phyloP scores from a whole-genome alignment of 2,888 invertebrate species.

The Erpobdella octoculata region DNA sequence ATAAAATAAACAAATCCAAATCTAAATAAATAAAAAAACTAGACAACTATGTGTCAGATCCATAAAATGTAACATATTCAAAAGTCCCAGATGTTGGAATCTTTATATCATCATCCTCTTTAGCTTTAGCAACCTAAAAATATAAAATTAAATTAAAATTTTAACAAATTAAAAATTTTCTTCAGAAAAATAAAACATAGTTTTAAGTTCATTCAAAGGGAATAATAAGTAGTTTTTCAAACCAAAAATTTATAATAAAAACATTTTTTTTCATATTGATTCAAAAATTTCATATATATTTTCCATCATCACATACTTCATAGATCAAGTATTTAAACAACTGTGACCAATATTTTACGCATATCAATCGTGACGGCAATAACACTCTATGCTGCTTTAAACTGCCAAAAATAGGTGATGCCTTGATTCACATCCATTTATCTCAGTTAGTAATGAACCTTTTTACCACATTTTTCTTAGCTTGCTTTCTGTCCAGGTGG shows the following conservation, averaged over 20 bases:
- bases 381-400: too few relatives aligned
- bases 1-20: neutral
- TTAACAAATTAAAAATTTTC: neutral
- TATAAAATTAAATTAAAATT: too few relatives aligned
- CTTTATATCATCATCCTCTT: slow-evolving; percentile 23
- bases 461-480: too few relatives aligned
- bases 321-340: too few relatives aligned
- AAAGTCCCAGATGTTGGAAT: slow-evolving; percentile 24
- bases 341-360: too few relatives aligned
- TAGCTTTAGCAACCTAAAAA: slow-evolving; percentile 12
- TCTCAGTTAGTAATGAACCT: too few relatives aligned
- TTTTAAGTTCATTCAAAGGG: neutral
- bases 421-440: too few relatives aligned
- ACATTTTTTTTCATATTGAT: neutral
- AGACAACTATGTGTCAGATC: slow-evolving; percentile 24
- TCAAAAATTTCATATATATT: too few relatives aligned
- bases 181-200: neutral
- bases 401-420: too few relatives aligned
- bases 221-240: neutral
- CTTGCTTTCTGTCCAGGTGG: too few relatives aligned
- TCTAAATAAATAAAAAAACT: neutral
- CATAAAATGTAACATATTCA: slow-evolving; percentile 23
- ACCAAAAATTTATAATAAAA: neutral
- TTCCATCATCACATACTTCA: too few relatives aligned
- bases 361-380: too few relatives aligned